Conservation (phyloP, 2,888 invertebrate genomes). For the Heliconius cydno region DNA sequence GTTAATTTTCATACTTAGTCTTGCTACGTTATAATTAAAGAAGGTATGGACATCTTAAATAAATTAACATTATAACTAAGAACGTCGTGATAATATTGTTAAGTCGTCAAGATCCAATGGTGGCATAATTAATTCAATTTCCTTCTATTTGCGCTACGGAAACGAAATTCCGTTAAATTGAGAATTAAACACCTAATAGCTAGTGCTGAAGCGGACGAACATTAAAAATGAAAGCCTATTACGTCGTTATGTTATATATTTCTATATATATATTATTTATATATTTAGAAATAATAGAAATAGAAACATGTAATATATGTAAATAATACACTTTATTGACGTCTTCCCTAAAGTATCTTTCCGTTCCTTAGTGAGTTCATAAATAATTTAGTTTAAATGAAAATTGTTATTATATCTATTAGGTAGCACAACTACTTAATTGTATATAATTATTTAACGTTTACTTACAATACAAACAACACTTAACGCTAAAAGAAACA, state of each 20-base stretch:
- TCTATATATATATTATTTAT: neutral
- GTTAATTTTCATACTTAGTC: no score
- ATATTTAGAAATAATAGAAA: no score
- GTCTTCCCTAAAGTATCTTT: neutral
- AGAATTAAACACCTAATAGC: constrained; percentile 22
- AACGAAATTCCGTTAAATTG: constrained; percentile 29
- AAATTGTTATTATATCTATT: neutral
- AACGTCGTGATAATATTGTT: constrained; percentile 33
- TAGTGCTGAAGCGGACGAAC: neutral
- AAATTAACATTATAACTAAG: constrained; percentile 21
- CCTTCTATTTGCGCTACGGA: constrained; percentile 29
- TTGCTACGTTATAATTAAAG: neutral
- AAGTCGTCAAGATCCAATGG: constrained; percentile 35
- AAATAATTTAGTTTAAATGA: neutral
- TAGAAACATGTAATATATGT: no score
- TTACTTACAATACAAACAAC: neutral
- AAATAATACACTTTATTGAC: neutral
- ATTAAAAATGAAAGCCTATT: neutral
- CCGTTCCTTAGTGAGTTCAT: neutral
- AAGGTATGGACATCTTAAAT: constrained; percentile 1
- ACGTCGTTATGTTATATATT: neutral
- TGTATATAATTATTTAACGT: neutral
- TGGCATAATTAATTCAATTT: constrained; percentile 42
- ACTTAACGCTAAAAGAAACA: neutral
- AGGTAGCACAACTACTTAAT: neutral